These are phyloP conservation scores for Coleophora deauratella DNA, from an alignment of 2,888 invertebrate genomes.

Conservation along the genomic window DNA sequence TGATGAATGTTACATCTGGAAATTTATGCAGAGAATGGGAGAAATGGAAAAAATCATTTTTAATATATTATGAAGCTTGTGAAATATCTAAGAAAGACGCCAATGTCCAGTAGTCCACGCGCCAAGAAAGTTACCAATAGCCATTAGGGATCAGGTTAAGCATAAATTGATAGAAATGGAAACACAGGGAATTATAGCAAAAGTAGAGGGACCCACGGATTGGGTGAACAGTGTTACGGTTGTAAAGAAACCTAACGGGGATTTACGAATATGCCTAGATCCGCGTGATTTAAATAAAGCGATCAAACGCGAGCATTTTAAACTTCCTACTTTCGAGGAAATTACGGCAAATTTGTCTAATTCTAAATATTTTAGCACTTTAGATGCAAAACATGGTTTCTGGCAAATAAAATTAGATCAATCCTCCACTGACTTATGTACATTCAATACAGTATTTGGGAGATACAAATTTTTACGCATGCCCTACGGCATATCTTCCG, in stretches of 20 bases:
- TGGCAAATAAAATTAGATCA: too few species aligned
- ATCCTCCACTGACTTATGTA: too few species aligned
- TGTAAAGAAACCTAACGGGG: slow-evolving; percentile 20
- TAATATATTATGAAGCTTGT: slow-evolving; percentile 14
- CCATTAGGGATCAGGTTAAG: slow-evolving; percentile 15
- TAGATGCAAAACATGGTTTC: too few species aligned
- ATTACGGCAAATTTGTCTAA: slow-evolving; percentile 3
- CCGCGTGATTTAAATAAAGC: slow-evolving; percentile 19
- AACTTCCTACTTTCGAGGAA: slow-evolving; percentile 3
- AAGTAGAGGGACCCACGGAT: slow-evolving; percentile 18
- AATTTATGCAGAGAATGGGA: slow-evolving; percentile 6
- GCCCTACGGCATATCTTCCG: too few species aligned
- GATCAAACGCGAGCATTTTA: slow-evolving; percentile 18
- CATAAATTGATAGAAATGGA: slow-evolving; percentile 17
- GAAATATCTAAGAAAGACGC: slow-evolving; percentile 8
- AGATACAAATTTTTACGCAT: too few species aligned
- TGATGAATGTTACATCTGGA: slow-evolving; percentile 7
- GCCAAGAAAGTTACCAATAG: slow-evolving; percentile 17
- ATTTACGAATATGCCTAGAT: slow-evolving; percentile 22
- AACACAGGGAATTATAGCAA: slow-evolving; percentile 15
- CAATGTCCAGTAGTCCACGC: slow-evolving; percentile 18
- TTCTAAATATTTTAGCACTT: too few species aligned
- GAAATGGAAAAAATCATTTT: slow-evolving; percentile 5
- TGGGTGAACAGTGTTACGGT: slow-evolving; percentile 25
- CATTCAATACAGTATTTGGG: too few species aligned